Percentiles rank a stretch among this genome's conserved stretches.
These are phyloP conservation scores for Lasioglossum baleicum DNA, from an alignment of 1,140 invertebrate genomes.

Conservation along the genomic window DNA sequence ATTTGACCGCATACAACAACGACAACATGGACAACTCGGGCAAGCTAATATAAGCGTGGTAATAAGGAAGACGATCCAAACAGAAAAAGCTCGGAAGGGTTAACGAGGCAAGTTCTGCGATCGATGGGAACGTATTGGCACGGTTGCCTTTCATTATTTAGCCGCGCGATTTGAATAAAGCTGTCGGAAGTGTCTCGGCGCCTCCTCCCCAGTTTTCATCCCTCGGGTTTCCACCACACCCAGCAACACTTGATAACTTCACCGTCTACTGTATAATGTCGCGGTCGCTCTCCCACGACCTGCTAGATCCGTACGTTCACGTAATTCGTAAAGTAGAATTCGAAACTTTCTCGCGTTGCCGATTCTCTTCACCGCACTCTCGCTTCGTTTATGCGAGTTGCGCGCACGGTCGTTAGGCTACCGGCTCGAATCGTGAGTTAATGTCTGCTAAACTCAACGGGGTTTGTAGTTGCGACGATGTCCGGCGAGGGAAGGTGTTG, in stretches of 20 bases:
- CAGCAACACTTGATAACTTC: constrained; percentile 16
- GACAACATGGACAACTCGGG: no score
- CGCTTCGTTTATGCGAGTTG: constrained; percentile 3
- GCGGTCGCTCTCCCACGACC: neutral
- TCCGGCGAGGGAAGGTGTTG: no score
- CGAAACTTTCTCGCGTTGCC: constrained; percentile 32
- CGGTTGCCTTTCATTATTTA: constrained; percentile 34
- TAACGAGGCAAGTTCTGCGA: constrained; percentile 31
- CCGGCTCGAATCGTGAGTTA: constrained; percentile 9
- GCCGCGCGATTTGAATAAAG: constrained; percentile 44
- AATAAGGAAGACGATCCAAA: no score
- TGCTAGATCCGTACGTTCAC: neutral
- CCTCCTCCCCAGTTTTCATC: neutral
- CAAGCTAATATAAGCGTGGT: no score
- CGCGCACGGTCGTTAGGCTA: neutral
- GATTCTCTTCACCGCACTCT: neutral
- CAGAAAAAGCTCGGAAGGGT: no score
- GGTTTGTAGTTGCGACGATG: no score
- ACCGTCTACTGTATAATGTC: constrained; percentile 27
- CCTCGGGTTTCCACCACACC: neutral
- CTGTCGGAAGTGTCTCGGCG: constrained; percentile 26
- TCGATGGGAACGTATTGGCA: constrained; percentile 21
- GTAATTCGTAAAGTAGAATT: constrained; percentile 23
- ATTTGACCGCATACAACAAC: no score
- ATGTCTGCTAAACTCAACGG: neutral